These are phyloP conservation scores for Amazona finschi DNA, from an alignment of 2,797 vertebrate species.

Conservation along the genomic window DNA sequence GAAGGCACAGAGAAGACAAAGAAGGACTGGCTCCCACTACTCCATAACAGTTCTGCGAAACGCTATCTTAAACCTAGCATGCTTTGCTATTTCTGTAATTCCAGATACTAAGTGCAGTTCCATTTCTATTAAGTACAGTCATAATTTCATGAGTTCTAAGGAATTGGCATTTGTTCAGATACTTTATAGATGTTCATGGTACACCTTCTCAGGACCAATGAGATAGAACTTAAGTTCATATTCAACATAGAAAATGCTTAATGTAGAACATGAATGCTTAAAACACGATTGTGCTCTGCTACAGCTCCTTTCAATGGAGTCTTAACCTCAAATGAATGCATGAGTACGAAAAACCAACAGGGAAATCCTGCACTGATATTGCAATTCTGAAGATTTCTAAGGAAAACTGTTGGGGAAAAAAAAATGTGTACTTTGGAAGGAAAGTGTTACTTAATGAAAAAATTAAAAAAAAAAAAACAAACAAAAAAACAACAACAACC, in stretches of 20 bases:
- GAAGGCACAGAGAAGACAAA: neutral
- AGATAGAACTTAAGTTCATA: neutral
- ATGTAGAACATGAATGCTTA: neutral
- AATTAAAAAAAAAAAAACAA: rapidly evolving
- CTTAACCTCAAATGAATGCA: neutral
- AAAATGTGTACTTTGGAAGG: neutral
- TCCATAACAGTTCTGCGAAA: neutral
- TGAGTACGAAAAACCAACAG: neutral
- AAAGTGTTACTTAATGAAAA: neutral
- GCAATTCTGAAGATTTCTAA: neutral
- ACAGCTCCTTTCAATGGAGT: neutral
- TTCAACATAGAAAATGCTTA: neutral
- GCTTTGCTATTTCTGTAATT: neutral
- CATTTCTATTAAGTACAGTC: neutral
- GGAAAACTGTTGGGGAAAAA: neutral
- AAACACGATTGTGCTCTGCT: neutral
- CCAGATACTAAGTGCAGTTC: neutral
- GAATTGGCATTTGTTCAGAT: neutral
- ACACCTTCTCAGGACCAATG: neutral
- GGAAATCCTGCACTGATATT: neutral
- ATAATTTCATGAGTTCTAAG: neutral
- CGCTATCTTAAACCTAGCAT: neutral
- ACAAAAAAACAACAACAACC: neutral
- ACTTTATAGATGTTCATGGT: neutral
- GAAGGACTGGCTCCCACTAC: neutral